Base-by-base conservation (phyloP, 37 sponge, comb jelly and placozoan species). In the Aphrocallistes beatrix region DNA sequence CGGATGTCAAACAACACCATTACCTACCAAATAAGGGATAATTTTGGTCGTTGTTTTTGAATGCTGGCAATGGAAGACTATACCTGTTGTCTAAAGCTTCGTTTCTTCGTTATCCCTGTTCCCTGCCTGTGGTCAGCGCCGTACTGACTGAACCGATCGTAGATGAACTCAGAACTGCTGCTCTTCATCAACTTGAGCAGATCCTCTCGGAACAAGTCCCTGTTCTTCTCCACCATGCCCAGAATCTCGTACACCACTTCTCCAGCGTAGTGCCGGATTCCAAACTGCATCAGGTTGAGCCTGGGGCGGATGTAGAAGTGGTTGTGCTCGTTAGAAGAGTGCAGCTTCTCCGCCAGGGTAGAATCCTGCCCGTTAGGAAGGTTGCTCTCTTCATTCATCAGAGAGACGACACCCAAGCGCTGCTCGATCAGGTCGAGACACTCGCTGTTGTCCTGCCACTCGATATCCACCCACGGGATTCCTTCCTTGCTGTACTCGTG, bases 401-500 rank as follows among this genome's bases (percentile, higher is more conserved):
- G 87, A 50, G 91, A 92, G 34, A 98, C 85, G 0, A 98, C 83
- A 39, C 99, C 99, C 38, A 98, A 92, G 91, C 95, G 93, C 94
- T 94, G 51, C 51, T 98, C 99, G 47, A 98, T 87, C 34, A 98
- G 91, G 42, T 98, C 93, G 47, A 98, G 87, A 82, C 99, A 98
- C 85, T 95, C 94, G 0, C 90, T 87, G 86, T 98, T 98, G 86
- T 98, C 99, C 86, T 93, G 91, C 99, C 99, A 98, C 47, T 98
- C 96, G 85, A 98, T 98, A 82, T 98, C 99, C 16, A 90, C 89
- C 99, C 99, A 98, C 39, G 89, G 88, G 45, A 98, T 98, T 19
- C 99, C 99, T 85, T 98, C 99, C 89, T 93, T 94, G 92, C 91
- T 98, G 89, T 98, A 98, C 81, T 98, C 99, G 48, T 93, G 94